Evolutionary conservation across 2,797 vertebrate genomes (phyloP).

Genomic region (Mustela erminea): DNA sequence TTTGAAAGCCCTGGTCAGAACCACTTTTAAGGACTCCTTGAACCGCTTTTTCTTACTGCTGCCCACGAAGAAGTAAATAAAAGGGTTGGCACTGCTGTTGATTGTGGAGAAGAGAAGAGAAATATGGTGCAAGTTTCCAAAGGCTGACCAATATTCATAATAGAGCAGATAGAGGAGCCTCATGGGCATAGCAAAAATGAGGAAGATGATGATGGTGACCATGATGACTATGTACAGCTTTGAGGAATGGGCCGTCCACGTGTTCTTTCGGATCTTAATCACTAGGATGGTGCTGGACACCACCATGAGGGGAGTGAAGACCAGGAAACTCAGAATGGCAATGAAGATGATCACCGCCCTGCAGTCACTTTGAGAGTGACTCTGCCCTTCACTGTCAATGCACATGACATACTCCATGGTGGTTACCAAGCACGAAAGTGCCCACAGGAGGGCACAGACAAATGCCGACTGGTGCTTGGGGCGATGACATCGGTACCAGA

Average conservation of each 20-base stretch:
- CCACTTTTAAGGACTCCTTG: constrained; percentile 88
- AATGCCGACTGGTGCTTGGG: constrained; percentile 86
- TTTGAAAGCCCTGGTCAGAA: constrained; percentile 87
- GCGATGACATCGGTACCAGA: constrained; percentile 88
- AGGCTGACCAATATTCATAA: constrained; percentile 77
- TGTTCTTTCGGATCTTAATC: constrained; percentile 85
- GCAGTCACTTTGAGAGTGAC: constrained; percentile 72
- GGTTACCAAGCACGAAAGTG: constrained; percentile 88
- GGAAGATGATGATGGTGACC: constrained; percentile 86
- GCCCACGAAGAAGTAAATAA: constrained; percentile 90
- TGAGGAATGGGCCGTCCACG: constrained; percentile 82
- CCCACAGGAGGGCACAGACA: constrained; percentile 88
- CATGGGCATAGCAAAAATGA: constrained; percentile 88
- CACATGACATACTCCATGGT: constrained; percentile 86
- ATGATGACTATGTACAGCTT: constrained; percentile 89
- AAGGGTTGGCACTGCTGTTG: constrained; percentile 88
- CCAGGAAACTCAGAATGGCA: constrained; percentile 86
- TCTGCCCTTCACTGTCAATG: constrained; percentile 76
- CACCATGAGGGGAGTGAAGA: constrained; percentile 89
- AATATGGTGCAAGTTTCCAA: constrained; percentile 80
- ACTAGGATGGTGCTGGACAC: constrained; percentile 87
- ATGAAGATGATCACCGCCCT: constrained; percentile 86
- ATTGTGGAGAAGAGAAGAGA: constrained; percentile 87
- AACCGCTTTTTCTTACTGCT: constrained; percentile 89
- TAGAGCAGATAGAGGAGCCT: constrained; percentile 59